phyloP scores from a whole-genome alignment of 1,140 invertebrate genomes.

The Pygmarrhopalites habei region DNA sequence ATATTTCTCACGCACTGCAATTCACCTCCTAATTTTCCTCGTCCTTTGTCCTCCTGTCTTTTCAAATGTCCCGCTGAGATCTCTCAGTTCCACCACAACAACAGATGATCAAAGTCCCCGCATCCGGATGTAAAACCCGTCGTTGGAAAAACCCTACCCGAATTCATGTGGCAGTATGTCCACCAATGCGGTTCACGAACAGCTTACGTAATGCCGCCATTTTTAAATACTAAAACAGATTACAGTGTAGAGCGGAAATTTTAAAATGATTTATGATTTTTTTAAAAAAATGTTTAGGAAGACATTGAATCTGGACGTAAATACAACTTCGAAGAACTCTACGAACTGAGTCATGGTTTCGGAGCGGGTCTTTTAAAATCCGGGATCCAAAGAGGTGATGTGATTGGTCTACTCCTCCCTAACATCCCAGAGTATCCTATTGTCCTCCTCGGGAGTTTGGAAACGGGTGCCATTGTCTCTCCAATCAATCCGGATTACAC shows the following conservation, averaged over 20 bases:
- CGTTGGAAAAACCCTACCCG: background rate
- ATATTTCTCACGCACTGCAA: too few species aligned
- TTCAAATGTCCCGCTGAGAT: too few species aligned
- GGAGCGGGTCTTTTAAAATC: slow-evolving; percentile 27
- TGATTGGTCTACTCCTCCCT: slow-evolving; percentile 44
- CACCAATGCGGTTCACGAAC: slow-evolving; percentile 6
- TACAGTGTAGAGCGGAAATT: background rate
- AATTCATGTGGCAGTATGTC: background rate
- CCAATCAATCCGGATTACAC: slow-evolving; percentile 18
- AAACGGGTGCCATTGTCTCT: slow-evolving; percentile 41
- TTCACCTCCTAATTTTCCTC: too few species aligned
- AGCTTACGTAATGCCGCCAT: too few species aligned
- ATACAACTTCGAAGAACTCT: slow-evolving; percentile 22
- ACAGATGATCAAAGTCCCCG: too few species aligned
- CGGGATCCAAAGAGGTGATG: slow-evolving; percentile 48
- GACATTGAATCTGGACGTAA: slow-evolving; percentile 20
- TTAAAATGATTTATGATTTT: background rate
- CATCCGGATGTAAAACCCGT: background rate
- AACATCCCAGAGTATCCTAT: slow-evolving; percentile 48
- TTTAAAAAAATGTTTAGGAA: slow-evolving; percentile 10
- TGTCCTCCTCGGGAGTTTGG: slow-evolving; percentile 44
- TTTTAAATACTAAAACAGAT: background rate
- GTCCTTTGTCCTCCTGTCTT: too few species aligned
- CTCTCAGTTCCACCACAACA: too few species aligned
- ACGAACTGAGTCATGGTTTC: slow-evolving; percentile 11